phyloP scores from a whole-genome alignment of 2,888 invertebrate genomes.

The Diabrotica balteata region DNA sequence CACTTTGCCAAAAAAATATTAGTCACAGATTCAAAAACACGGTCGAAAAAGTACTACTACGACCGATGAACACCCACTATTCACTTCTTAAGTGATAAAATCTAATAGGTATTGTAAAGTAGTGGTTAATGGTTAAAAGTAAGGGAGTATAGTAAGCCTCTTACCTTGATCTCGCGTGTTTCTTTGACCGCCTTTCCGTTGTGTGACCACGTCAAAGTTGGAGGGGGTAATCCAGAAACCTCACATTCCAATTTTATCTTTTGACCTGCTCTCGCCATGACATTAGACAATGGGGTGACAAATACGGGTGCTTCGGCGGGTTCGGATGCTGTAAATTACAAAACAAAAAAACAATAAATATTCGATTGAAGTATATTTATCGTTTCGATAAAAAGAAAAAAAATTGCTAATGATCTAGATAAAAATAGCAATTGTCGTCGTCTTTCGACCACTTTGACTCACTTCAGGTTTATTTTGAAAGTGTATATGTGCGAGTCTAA shows the following conservation, averaged over 20 bases:
- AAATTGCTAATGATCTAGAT: too few species aligned
- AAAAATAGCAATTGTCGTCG: neutral
- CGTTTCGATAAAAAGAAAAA: too few species aligned
- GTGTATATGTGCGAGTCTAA: slow-evolving; percentile 3
- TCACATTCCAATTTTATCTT: slow-evolving; percentile 76
- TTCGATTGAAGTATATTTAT: neutral
- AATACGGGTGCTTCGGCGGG: slow-evolving; percentile 71
- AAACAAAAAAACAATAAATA: slow-evolving; percentile 9
- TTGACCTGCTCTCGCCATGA: slow-evolving; percentile 77
- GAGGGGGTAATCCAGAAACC: slow-evolving; percentile 70
- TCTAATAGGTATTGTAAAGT: too few species aligned
- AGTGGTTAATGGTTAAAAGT: too few species aligned
- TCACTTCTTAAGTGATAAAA: too few species aligned
- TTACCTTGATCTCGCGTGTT: slow-evolving; percentile 69
- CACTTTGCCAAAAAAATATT: slow-evolving; percentile 14
- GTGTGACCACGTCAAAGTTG: slow-evolving; percentile 71
- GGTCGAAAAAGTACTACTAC: too few species aligned
- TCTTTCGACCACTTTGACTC: slow-evolving; percentile 3
- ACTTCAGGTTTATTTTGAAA: neutral
- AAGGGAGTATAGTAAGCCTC: slow-evolving; percentile 32
- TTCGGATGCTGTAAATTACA: slow-evolving; percentile 62
- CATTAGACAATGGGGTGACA: slow-evolving; percentile 69
- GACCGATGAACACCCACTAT: too few species aligned
- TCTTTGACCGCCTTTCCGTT: slow-evolving; percentile 71
- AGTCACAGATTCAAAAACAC: too few species aligned